Evolutionary conservation across 37 sponge, comb jelly and placozoan genomes (phyloP), one percentile per base, ranked within the genome.

Genomic region (Geodia barretti): DNA sequence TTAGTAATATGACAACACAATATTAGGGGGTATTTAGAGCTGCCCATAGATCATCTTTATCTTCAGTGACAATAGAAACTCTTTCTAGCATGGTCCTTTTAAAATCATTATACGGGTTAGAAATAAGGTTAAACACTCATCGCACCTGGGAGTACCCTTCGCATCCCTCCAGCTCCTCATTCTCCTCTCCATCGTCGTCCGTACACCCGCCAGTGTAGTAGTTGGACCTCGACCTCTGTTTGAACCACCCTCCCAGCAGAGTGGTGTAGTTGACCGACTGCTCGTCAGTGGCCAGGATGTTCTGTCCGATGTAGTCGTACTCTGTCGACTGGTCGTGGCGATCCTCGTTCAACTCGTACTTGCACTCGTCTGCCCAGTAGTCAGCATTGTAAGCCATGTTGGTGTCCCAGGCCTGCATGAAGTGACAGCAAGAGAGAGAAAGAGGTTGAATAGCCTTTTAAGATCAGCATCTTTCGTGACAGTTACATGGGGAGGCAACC

Each of bases 171-270:
- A 62, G 74, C 28, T 74, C 75, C 30, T 83, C 83, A 64, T 74
- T 73, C 42, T 83, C 75, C 21, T 83, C 38, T 11, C 83, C 83
- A 65, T 83, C 83, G 5, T 61, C 83, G 64, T 83, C 74, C 2
- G 47, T 30, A 66, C 83, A 83, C 4, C 2, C n/a, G 23, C 58
- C 41, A 64, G 47, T 65, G 39, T 80, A 80, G 54, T 83, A 74
- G 54, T 47, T 47, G 14, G 7, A 47, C 54, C 54, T 47, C 14
- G 54, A 47, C 54, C 54, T 47, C 54, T 47, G 54, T 7, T 47
- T 47, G 54, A 47, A 47, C 54, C 54, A 47, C 54, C 14, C 54
- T 14, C 54, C 54, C 54, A 47, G 7, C 11, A 47, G 54, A 7
- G 14, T 7, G 14, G 54, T 47, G 54, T 47, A 47, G 54, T 47